Evolutionary conservation across 2,888 invertebrate species (phyloP).

Genomic region (Eurytoma californica): DNA sequence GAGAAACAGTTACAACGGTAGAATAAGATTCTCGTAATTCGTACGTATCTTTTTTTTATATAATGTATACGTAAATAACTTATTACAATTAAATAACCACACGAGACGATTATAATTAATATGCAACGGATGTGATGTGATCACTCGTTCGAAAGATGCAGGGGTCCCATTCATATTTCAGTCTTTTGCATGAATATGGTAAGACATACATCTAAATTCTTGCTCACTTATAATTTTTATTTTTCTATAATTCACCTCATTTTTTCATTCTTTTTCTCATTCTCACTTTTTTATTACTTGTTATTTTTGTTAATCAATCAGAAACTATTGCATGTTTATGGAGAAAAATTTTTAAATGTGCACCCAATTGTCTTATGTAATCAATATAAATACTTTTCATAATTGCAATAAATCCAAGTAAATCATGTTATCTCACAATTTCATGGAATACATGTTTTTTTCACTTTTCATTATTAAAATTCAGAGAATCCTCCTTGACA

Average conservation of each 20-base stretch:
- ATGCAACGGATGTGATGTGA: conserved; percentile 61
- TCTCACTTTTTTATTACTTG: conserved; percentile 3
- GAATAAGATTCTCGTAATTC: conserved; percentile 65
- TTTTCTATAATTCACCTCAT: background rate
- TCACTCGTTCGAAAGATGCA: conserved; percentile 65
- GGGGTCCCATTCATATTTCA: conserved; percentile 61
- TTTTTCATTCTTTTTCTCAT: background rate
- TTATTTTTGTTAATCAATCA: background rate
- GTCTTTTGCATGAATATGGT: conserved; percentile 60
- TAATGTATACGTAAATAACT: conserved; percentile 44
- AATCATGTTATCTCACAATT: no score
- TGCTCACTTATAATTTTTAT: conserved; percentile 6
- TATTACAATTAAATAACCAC: conserved; percentile 62
- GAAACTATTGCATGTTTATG: background rate
- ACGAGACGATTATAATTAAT: conserved; percentile 61
- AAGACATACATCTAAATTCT: conserved; percentile 49
- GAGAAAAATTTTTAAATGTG: background rate
- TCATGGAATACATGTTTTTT: no score
- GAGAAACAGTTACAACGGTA: conserved; percentile 68
- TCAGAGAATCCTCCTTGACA: no score
- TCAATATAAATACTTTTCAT: background rate
- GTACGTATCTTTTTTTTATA: conserved; percentile 55
- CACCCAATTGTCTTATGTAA: background rate
- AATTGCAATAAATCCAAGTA: conserved; percentile 9
- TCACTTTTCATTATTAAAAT: no score